Percentiles rank a stretch among this genome's conserved stretches.
These are phyloP conservation scores for Lepidochitona cinerea DNA, from an alignment of 2,888 invertebrate species.

Conservation along the genomic window DNA sequence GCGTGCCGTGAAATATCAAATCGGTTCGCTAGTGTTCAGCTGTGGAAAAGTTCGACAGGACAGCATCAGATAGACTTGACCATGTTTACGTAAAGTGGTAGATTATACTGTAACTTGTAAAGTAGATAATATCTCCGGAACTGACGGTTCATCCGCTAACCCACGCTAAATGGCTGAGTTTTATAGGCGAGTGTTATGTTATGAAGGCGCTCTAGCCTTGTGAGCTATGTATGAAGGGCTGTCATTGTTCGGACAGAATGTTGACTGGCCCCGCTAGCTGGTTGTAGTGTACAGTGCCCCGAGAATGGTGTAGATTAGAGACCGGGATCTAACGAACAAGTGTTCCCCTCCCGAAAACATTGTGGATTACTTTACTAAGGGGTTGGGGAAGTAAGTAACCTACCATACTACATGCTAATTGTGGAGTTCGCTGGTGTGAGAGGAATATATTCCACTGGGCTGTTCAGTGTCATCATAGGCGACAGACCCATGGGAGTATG, in stretches of 20 bases:
- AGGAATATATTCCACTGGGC: too few relatives aligned
- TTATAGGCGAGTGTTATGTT: neutral
- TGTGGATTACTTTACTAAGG: too few relatives aligned
- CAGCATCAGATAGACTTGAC: neutral
- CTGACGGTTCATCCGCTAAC: neutral
- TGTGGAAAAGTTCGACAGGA: neutral
- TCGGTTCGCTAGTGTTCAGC: conserved; percentile 7
- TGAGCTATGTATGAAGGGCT: too few relatives aligned
- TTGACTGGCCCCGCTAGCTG: neutral
- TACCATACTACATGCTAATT: too few relatives aligned
- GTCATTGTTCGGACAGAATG: too few relatives aligned
- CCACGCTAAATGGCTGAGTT: neutral
- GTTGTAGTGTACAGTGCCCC: neutral
- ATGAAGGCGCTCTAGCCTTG: too few relatives aligned
- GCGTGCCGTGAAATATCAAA: conserved; percentile 41
- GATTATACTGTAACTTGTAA: neutral
- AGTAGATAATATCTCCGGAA: neutral
- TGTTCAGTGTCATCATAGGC: too few relatives aligned
- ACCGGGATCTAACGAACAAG: neutral
- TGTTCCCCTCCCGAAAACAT: neutral
- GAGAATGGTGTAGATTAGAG: neutral
- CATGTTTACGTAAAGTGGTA: neutral
- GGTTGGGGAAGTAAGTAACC: too few relatives aligned
- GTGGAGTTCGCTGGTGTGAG: too few relatives aligned
- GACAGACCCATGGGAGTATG: conserved; percentile 59